Base-by-base conservation (phyloP, 2,888 invertebrate species). In the Cacoxenus indagator region DNA sequence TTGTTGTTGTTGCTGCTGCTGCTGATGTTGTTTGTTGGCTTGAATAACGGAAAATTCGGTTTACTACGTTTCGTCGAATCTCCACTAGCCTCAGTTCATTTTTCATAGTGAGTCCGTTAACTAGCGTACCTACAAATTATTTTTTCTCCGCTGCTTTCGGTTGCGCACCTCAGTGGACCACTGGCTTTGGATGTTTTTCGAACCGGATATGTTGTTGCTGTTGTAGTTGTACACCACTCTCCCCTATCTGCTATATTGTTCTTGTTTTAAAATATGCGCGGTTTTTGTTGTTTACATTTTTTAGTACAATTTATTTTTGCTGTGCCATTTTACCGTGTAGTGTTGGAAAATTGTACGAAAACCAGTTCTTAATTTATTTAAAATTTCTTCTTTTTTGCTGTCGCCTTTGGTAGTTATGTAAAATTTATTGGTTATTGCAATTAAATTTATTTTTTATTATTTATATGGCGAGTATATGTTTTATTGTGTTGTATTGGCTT, bases 381-480 rank as follows among this genome's bases (percentile, higher is more conserved):
- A 64, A 64, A 65, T 71, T 68, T 70, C 70, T 77, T 73, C 43
- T 65, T 68, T 62, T 67, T 64, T 70, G 69, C 14, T 37, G 67
- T 70, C 69, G 54, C 45, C 37, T 43, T 43, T 59, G 67, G 24
- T 64, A 67, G 65, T 67, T 67, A 48, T 24, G 61, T 67, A 70
- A 72, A 75, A 68, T 67, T 68, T 72, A 72, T 69, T 68, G 54
- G 14, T 57, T 65, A 61, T 37, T 22, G 29, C 51, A 67, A 9
- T 67, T 54, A 29, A 43, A 67, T 69, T 64, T 43, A 69, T 22
- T 55, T 43, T 48, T 70, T 51, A 51, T 65, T 51, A 68, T 70
- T 68, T 9, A 68, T 78, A 85, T 85, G 86, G 86, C 86, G 84
- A 85, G 86, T 85, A 79, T 84, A 76, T 75, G 77, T 74, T 81